Percentiles rank a stretch among this genome's conserved stretches.
Conservation (phyloP, 2,113 vertebrate species). For the Damaliscus lunatus region DNA sequence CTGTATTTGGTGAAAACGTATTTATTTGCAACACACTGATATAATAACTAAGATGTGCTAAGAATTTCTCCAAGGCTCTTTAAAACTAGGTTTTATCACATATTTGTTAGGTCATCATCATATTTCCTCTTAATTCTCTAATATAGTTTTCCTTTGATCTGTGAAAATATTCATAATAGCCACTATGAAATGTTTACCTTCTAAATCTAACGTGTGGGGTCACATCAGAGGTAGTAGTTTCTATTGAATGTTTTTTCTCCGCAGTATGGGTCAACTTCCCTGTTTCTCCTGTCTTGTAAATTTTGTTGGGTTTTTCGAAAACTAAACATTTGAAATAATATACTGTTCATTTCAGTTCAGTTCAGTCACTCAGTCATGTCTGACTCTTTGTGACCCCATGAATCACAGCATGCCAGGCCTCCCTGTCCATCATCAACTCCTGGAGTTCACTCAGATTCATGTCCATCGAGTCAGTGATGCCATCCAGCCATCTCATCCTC, state of each 20-base stretch:
- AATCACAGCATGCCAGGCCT: too few relatives aligned
- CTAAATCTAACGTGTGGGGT: not conserved
- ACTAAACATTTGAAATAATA: not conserved
- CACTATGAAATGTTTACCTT: constrained; percentile 28
- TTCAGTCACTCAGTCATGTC: too few relatives aligned
- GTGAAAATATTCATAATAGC: constrained; percentile 21
- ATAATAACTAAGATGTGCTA: not conserved
- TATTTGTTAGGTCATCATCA: constrained; percentile 25
- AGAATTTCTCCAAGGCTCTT: constrained; percentile 2
- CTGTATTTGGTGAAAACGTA: not conserved
- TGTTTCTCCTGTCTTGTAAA: not conserved
- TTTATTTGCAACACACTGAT: not conserved
- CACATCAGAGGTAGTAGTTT: not conserved
- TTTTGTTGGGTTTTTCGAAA: not conserved
- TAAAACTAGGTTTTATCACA: constrained; percentile 26
- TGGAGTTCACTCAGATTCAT: too few relatives aligned
- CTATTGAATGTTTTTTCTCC: not conserved
- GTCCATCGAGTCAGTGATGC: too few relatives aligned
- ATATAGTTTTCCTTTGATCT: constrained; percentile 42
- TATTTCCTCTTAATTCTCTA: constrained; percentile 50
- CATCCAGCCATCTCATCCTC: too few relatives aligned
- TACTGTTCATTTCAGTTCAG: too few relatives aligned
- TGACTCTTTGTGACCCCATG: too few relatives aligned
- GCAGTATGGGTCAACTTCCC: not conserved
- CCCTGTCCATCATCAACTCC: too few relatives aligned